A percentile compares a stretch with the other conserved stretches of the same genome.
phyloP scores from a whole-genome alignment of 2,888 invertebrate genomes.

The Uropetala carovei region DNA sequence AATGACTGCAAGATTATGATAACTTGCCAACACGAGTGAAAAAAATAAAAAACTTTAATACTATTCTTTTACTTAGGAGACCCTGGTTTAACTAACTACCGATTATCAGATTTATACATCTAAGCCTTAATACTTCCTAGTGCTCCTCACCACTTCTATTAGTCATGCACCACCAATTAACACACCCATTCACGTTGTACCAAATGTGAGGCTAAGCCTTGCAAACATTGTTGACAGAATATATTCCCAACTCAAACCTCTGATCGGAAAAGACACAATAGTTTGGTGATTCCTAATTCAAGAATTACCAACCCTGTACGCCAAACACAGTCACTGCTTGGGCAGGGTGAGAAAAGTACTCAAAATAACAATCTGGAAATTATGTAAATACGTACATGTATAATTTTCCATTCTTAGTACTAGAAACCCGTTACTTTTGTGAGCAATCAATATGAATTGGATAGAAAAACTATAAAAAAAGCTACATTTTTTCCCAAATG shows the following conservation, averaged over 20 bases:
- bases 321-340: background rate
- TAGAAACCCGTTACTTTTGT: background rate
- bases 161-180: background rate
- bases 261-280: background rate
- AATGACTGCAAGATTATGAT: background rate
- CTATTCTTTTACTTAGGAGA: background rate
- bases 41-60: background rate
- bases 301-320: background rate
- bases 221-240: constrained; percentile 37
- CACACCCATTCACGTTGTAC: background rate
- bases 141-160: constrained; percentile 31
- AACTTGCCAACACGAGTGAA: background rate
- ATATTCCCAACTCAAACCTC: background rate
- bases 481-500: background rate
- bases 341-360: background rate
- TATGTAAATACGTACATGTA: background rate
- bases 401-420: background rate
- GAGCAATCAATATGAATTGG: background rate
- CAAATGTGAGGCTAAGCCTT: constrained; percentile 19
- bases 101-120: background rate
- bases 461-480: background rate
- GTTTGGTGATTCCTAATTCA: background rate
- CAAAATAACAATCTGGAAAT: background rate
- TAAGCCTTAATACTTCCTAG: background rate
- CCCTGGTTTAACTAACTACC: background rate